phyloP scores from a whole-genome alignment of 2,888 invertebrate genomes.

The Chrysolina haemoptera region DNA sequence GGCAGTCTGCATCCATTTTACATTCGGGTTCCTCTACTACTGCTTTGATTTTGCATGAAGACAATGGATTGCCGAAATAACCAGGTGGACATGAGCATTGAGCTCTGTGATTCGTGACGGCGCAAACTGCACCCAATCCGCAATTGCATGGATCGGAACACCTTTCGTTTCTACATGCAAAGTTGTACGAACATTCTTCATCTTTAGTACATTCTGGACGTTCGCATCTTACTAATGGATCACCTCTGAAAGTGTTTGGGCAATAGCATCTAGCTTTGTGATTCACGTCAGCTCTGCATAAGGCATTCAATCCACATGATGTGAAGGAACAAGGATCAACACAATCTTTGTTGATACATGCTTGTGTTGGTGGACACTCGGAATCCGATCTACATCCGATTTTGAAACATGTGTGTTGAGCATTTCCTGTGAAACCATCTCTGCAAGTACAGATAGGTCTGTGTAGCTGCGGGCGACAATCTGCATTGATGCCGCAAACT shows the following conservation, averaged over 20 bases:
- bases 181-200: slow-evolving; percentile 83
- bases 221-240: slow-evolving; percentile 84
- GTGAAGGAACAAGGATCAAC: slow-evolving; percentile 84
- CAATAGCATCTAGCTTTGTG: slow-evolving; percentile 90
- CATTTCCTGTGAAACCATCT: slow-evolving; percentile 88
- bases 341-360: slow-evolving; percentile 87
- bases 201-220: slow-evolving; percentile 84
- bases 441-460: slow-evolving; percentile 87
- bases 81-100: slow-evolving; percentile 88
- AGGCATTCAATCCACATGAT: slow-evolving; percentile 86
- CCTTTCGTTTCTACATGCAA: slow-evolving; percentile 83
- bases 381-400: slow-evolving; percentile 89
- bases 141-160: slow-evolving; percentile 91
- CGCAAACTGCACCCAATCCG: slow-evolving; percentile 83
- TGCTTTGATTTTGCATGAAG: slow-evolving; percentile 76
- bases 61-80: slow-evolving; percentile 83
- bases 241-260: slow-evolving; percentile 84
- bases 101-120: slow-evolving; percentile 82
- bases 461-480: slow-evolving; percentile 84
- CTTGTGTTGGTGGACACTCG: slow-evolving; percentile 86
- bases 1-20: slow-evolving; percentile 86
- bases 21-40: slow-evolving; percentile 77
- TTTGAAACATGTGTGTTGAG: slow-evolving; percentile 83
- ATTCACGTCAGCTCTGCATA: slow-evolving; percentile 82
- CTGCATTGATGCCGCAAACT: slow-evolving; percentile 84